A percentile compares a stretch with the other conserved stretches of the same genome.
Evolutionary conservation across 2,888 invertebrate genomes (phyloP).

Genomic region (Smittia aterrima): DNA sequence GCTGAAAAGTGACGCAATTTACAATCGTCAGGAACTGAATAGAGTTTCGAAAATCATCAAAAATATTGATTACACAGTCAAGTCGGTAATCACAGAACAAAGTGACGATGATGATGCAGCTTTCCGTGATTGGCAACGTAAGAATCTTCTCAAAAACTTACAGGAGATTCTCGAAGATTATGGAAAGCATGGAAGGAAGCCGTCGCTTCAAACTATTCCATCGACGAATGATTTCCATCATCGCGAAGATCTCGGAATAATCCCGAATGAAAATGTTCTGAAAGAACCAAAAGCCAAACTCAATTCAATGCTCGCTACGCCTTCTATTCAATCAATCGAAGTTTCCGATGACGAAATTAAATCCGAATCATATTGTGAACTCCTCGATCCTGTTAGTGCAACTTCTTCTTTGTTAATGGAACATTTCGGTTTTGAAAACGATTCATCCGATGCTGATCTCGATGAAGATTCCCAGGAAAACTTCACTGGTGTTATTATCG

Average conservation of each 20-base stretch:
- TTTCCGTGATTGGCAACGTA: conserved; percentile 56
- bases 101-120: conserved; percentile 53
- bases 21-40: conserved; percentile 57
- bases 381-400: too few species aligned
- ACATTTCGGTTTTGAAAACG: too few species aligned
- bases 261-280: background rate
- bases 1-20: conserved; percentile 54
- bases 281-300: background rate
- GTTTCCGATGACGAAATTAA: too few species aligned
- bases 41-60: conserved; percentile 60
- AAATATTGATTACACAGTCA: conserved; percentile 61
- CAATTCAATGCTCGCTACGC: background rate
- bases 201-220: background rate
- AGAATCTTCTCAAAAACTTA: conserved; percentile 59
- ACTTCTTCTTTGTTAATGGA: too few species aligned
- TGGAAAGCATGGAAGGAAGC: background rate
- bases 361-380: too few species aligned
- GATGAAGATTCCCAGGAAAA: too few species aligned
- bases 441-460: too few species aligned
- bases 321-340: background rate
- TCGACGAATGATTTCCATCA: background rate
- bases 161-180: conserved; percentile 47
- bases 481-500: too few species aligned
- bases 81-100: conserved; percentile 57
- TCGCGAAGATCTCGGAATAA: background rate